Evolutionary conservation across 2,113 vertebrate species (phyloP), one percentile per base, ranked within the genome.

Genomic region (Xiphophorus hellerii): DNA sequence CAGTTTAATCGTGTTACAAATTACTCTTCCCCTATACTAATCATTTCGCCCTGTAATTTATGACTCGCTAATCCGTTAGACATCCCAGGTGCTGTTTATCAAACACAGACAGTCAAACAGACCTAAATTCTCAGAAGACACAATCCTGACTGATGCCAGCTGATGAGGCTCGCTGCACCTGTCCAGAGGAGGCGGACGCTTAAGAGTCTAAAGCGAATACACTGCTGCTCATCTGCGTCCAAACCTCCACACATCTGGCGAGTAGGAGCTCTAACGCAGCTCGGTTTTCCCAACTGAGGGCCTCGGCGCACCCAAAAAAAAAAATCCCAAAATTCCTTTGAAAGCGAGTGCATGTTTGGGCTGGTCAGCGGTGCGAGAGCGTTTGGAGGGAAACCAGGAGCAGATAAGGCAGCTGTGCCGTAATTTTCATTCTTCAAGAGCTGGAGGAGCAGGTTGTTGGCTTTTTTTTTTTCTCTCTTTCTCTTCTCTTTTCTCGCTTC

Each of bases 221-320:
- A 35, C 58, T 58, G 14, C 66, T 70, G 27, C 15, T 48, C 44
- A 48, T 48, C 44, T 48, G 44, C 17, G 1, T 63, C 29, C 58
- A 15, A 66, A 30, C 35, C 17, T 62, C 17, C 25, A 63, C 66
- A 61, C 31, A 80, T 73, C n/a, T 61, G 65, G 58, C 25, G 61
- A 60, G 63, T 8, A 44, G 69, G 76, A 83, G 69, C 74, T n/a
- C 60, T 80, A 83, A 58, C 58, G 44, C 65, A 44, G 65, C 66
- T 30, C 17, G 0, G 48, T 42, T 69, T 60, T 62, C 61, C 71
- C 39, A 68, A 75, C 75, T 15, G 20, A 83, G 84, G 81, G 84
- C 87, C 88, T 81, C 78, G 11, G 71, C 62, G 72, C 44, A 73
- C 69, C 62, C 63, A 74, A 83, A 89, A 92, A 82, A 37, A 37